phyloP scores from a whole-genome alignment of 2,113 vertebrate genomes.

The Crotalus horridus region DNA sequence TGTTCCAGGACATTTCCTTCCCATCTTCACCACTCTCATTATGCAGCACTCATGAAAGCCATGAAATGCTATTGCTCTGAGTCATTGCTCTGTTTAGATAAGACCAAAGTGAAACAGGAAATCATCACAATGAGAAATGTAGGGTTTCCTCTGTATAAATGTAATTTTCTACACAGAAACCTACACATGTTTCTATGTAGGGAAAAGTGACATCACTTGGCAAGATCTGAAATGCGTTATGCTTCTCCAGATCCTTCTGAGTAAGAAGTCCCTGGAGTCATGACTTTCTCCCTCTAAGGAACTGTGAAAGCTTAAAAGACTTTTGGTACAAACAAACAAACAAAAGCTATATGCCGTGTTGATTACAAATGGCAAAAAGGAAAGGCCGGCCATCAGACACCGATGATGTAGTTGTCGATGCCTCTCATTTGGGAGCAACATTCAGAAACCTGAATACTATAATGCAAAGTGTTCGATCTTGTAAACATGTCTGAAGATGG shows the following conservation, averaged over 20 bases:
- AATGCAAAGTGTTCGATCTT: constrained; percentile 4
- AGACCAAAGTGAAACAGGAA: not conserved
- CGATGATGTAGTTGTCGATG: not conserved
- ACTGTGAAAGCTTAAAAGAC: not conserved
- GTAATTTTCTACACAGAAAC: not conserved
- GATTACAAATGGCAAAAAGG: constrained; percentile 24
- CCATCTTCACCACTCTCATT: no score
- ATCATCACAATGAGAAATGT: not conserved
- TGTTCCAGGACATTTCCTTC: not conserved
- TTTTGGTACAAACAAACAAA: not conserved
- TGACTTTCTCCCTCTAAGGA: constrained; percentile 22
- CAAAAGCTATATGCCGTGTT: constrained; percentile 20
- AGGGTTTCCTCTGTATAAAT: not conserved
- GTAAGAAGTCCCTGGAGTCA: not conserved
- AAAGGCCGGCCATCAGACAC: constrained; percentile 23
- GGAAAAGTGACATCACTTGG: not conserved
- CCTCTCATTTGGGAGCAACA: constrained; percentile 21
- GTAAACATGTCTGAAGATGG: not conserved
- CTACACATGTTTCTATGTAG: not conserved
- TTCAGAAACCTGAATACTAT: constrained; percentile 1
- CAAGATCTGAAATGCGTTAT: not conserved
- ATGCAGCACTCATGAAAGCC: no score
- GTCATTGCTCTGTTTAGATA: not conserved
- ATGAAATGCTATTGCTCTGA: not conserved
- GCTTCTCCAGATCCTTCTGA: not conserved